Evolutionary conservation across 2,113 vertebrate species (phyloP), one percentile per base, ranked within the genome.

Genomic region (Sturnus vulgaris): DNA sequence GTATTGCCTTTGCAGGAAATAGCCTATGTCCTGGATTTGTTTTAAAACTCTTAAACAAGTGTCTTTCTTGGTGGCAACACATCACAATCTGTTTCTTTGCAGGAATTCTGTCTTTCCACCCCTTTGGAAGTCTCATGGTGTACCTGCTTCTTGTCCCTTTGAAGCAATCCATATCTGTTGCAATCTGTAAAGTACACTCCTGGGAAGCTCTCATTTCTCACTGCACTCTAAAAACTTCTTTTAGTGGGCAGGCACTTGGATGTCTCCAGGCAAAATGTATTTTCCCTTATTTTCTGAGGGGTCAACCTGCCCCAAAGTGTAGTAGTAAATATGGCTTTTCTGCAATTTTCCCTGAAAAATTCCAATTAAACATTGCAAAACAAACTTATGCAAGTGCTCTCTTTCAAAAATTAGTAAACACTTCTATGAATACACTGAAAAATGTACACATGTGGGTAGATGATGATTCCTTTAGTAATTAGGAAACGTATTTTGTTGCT

Each of bases 101-200:
- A 65, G 49, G 35, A 85, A 55, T 90, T 82, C 33, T 6, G 1
- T 64, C 40, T 11, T 60, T 70, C 33, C 9, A 47, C 1, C 7
- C 13, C 13, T 75, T 33, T 30, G 40, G 52, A 85, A 4, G 16
- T 44, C 42, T 79, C 35, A 7, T 4, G 8, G 28, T 0, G 0
- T 27, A 23, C 16, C 39, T 78, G 8, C 27, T 82, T 10, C 28
- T 53, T 57, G 17, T 2, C 53, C 23, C 44, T 76, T 63, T 71
- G 61, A 86, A 49, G 31, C 0, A 1, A 50, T 24, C n/a, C 3
- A 0, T 37, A 10, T 27, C 25, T 63, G 24, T 40, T 71, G 50
- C 42, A 59, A 47, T 86, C 24, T 57, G 37, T 42, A 46, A 71
- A 27, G 13, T 13, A 21, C 21, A 27, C 15, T 53, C 5, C 8